Evolutionary conservation across 2,113 vertebrate species (phyloP).

Genomic region (Glaucomys volans): DNA sequence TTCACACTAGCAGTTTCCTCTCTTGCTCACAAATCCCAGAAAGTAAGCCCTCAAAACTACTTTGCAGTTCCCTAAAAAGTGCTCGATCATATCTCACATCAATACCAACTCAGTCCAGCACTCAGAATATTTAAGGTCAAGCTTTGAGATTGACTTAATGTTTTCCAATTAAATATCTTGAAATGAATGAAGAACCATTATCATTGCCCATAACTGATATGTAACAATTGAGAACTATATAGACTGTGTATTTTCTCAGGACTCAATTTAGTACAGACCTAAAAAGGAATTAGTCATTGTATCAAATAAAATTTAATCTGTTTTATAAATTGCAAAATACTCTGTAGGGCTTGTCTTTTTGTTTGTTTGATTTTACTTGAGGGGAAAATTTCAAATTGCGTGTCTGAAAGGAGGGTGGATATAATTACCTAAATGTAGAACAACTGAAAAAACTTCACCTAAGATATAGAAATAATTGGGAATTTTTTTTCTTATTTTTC

Average conservation of each 20-base stretch:
- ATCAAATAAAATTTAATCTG: constrained; percentile 48
- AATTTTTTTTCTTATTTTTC: constrained; percentile 48
- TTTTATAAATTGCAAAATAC: constrained; percentile 38
- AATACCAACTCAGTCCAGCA: not conserved
- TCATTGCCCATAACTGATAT: not conserved
- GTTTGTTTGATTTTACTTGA: constrained; percentile 59
- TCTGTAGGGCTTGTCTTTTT: constrained; percentile 45
- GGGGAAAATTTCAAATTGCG: constrained; percentile 25
- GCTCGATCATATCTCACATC: not conserved
- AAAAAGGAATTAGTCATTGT: constrained; percentile 23
- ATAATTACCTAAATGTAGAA: constrained; percentile 62
- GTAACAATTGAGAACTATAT: not conserved
- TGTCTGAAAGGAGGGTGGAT: constrained; percentile 25
- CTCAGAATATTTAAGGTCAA: not conserved
- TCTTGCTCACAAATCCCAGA: not conserved
- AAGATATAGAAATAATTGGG: constrained; percentile 43
- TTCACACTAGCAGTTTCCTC: not conserved
- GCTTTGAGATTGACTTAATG: not conserved
- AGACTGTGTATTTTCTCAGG: not conserved
- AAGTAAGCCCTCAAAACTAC: not conserved
- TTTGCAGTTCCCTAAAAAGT: not conserved
- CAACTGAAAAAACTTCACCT: constrained; percentile 41
- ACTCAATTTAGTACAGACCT: not conserved
- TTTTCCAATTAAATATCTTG: constrained; percentile 28
- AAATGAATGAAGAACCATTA: not conserved